phyloP scores from a whole-genome alignment of 1,140 invertebrate species.

The Anastatus disparis region DNA sequence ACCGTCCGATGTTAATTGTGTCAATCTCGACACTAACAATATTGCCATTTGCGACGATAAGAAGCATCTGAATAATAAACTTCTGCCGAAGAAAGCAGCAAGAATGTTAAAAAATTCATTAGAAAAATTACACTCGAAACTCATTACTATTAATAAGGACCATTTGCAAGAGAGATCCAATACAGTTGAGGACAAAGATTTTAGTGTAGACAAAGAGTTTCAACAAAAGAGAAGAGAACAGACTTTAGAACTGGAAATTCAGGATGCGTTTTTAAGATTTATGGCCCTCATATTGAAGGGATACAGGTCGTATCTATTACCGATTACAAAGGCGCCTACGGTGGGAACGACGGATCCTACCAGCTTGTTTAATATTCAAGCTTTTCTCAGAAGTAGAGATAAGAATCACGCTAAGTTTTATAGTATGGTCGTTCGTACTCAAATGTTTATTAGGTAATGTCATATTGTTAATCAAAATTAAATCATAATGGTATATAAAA shows the following conservation, averaged over 20 bases:
- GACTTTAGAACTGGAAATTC: constrained; percentile 90
- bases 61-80: constrained; percentile 81
- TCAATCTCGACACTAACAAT: constrained; percentile 98
- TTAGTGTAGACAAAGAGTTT: constrained; percentile 77
- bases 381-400: constrained; percentile 77
- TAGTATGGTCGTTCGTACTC: constrained; percentile 87
- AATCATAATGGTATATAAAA: background rate
- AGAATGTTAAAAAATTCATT: constrained; percentile 80
- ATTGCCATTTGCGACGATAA: constrained; percentile 91
- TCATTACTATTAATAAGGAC: constrained; percentile 22
- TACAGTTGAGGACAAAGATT: constrained; percentile 56
- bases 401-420: constrained; percentile 93
- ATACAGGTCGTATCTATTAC: constrained; percentile 89
- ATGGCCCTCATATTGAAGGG: constrained; percentile 94
- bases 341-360: constrained; percentile 93
- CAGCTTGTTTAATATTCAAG: constrained; percentile 93
- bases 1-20: constrained; percentile 94
- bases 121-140: constrained; percentile 74
- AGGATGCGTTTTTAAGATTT: constrained; percentile 96
- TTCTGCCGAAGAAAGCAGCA: constrained; percentile 90
- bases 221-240: constrained; percentile 79
- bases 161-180: constrained; percentile 34
- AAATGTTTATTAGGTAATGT: constrained; percentile 87
- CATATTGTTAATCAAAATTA: background rate
- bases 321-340: constrained; percentile 94